Evolutionary conservation across 2,113 vertebrate species (phyloP).

Genomic region (Diphyllodes magnificus): DNA sequence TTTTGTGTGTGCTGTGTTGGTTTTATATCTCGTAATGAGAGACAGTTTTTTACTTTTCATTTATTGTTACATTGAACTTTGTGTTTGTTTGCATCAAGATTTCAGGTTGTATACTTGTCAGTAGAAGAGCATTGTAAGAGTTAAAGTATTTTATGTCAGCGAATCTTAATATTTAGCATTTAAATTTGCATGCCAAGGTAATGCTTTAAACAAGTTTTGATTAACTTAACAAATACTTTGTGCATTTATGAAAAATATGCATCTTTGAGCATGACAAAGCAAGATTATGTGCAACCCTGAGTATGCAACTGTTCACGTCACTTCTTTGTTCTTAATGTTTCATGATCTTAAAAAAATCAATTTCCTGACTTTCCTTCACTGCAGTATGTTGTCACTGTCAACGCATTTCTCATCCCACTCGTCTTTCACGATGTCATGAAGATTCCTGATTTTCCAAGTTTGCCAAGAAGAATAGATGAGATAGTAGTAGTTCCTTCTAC

Average conservation of each 20-base stretch:
- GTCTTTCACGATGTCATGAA: not conserved
- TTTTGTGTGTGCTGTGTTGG: not conserved
- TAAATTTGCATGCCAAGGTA: not conserved
- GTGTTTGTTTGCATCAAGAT: not conserved
- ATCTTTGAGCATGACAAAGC: conserved; percentile 19
- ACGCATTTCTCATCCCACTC: not conserved
- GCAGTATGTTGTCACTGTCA: not conserved
- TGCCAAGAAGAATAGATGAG: not conserved
- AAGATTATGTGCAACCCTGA: not conserved
- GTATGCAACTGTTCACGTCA: not conserved
- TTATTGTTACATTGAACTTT: not conserved
- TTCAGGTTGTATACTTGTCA: not conserved
- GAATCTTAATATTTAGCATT: not conserved
- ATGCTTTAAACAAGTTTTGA: not conserved
- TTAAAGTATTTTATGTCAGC: not conserved
- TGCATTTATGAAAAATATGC: not conserved
- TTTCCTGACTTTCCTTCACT: not conserved
- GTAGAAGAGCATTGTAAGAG: not conserved
- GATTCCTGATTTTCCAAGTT: not conserved
- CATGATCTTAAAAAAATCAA: not conserved
- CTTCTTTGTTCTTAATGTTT: conserved; percentile 5
- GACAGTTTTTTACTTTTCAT: not conserved
- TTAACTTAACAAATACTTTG: not conserved
- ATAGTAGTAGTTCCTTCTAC: not conserved
- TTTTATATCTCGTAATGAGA: not conserved